Base-by-base conservation (phyloP, 2,888 invertebrate genomes). In the Conops quadrifasciatus region DNA sequence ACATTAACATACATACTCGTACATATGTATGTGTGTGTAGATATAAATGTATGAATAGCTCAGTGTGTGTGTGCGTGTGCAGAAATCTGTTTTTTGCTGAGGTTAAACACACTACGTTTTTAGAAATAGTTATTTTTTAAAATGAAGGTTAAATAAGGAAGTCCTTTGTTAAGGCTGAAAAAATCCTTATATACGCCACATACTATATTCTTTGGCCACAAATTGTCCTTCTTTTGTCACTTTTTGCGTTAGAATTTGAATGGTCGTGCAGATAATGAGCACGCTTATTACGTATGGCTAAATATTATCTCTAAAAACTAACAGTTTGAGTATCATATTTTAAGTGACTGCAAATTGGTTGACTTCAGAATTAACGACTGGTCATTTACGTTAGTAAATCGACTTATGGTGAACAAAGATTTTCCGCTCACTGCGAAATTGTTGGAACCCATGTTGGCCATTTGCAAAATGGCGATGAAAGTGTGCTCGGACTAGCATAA, bases 401-500 rank as follows among this genome's bases (percentile, higher is more conserved):
- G 2, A n/a, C 5, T 16, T 16, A n/a, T 49, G n/a, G 49, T 13
- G 36, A 36, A 36, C 5, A 36, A 36, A 36, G 36, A 36, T 36
- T 36, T 9, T 36, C 9, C 9, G 36, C 36, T 36, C 36, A 36
- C 36, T 36, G 13, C 58, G 4, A 15, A 24, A 28, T 16, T 49
- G 4, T 45, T 43, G 26, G 58, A 67, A 43, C 24, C 24, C 30
- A 26, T 51, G 51, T n/a, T 26, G 11, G 30, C 11, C 65, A 51
- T 49, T 36, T 63, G 26, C 63, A 47, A 63, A 63, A 66, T 66
- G 66, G 36, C 66, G 24, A 16, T 21, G 21, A 30, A 56, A 66
- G 43, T 36, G 36, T 36, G n/a, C 28, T 56, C 19, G 43, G 11
- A 21, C 43, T 36, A 36, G 16, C 60, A 68, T 68, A 62, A 68